phyloP scores from a whole-genome alignment of 2,888 invertebrate species.

The Patella pellucida region DNA sequence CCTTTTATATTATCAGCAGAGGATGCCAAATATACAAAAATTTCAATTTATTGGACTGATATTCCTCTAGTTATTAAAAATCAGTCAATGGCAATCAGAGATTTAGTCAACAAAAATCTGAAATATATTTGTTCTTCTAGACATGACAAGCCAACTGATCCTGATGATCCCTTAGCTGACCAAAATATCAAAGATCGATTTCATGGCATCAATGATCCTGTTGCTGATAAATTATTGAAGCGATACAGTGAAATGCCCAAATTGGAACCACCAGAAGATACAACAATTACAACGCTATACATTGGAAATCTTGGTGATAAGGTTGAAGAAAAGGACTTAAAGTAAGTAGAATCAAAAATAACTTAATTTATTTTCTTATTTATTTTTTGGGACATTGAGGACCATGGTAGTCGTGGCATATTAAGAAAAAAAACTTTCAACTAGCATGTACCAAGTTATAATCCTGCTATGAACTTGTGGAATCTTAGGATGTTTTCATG shows the following conservation, averaged over 20 bases:
- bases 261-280: slow-evolving; percentile 94
- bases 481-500: too few relatives aligned
- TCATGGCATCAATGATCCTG: slow-evolving; percentile 95
- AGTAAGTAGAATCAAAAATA: slow-evolving; percentile 66
- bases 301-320: slow-evolving; percentile 93
- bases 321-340: slow-evolving; percentile 88
- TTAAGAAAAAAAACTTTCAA: too few relatives aligned
- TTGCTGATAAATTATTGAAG: slow-evolving; percentile 92
- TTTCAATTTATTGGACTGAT: too few relatives aligned
- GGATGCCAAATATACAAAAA: too few relatives aligned
- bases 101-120: not conserved
- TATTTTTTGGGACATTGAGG: too few relatives aligned
- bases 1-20: too few relatives aligned
- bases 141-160: slow-evolving; percentile 96
- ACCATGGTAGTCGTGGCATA: too few relatives aligned
- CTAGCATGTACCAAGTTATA: too few relatives aligned
- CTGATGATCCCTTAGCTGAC: slow-evolving; percentile 95
- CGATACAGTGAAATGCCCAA: slow-evolving; percentile 94
- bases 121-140: slow-evolving; percentile 68
- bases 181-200: slow-evolving; percentile 90
- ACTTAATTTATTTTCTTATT: too few relatives aligned
- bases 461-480: too few relatives aligned
- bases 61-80: too few relatives aligned
- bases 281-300: slow-evolving; percentile 94
- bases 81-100: not conserved